phyloP scores from a whole-genome alignment of 2,113 vertebrate species.

The Hassar affinis region DNA sequence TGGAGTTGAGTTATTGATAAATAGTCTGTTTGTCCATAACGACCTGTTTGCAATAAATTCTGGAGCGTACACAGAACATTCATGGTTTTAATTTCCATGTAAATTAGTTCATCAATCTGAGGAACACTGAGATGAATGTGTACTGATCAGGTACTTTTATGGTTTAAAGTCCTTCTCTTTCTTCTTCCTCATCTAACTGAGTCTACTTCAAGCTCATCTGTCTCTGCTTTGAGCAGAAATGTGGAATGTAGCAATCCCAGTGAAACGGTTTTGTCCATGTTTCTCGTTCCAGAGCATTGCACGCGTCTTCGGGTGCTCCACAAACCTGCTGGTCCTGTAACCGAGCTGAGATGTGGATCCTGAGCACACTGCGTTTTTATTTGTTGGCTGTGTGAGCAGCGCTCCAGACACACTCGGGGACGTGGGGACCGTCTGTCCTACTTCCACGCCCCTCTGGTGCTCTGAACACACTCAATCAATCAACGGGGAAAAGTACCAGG shows the following conservation, averaged over 20 bases:
- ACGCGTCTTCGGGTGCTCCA: neutral
- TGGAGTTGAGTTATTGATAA: neutral
- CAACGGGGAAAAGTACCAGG: neutral
- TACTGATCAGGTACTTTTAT: neutral
- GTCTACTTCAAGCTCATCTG: neutral
- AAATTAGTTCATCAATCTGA: neutral
- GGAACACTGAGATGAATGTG: neutral
- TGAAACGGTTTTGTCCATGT: neutral
- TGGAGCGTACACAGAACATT: neutral
- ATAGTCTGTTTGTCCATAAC: neutral
- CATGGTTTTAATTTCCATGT: neutral
- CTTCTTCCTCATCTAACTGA: neutral
- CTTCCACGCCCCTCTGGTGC: conserved; percentile 16
- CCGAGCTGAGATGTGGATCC: neutral
- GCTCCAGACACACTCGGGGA: neutral
- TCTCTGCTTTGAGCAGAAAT: neutral
- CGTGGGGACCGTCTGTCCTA: conserved; percentile 26
- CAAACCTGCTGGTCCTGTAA: neutral
- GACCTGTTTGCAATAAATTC: neutral
- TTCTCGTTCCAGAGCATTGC: neutral
- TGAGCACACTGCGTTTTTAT: neutral
- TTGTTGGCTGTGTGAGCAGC: neutral
- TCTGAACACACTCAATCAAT: conserved; percentile 7
- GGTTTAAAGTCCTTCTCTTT: neutral
- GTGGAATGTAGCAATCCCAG: neutral